Evolutionary conservation across 2,797 vertebrate species (phyloP).

Genomic region (Galago senegalensis): DNA sequence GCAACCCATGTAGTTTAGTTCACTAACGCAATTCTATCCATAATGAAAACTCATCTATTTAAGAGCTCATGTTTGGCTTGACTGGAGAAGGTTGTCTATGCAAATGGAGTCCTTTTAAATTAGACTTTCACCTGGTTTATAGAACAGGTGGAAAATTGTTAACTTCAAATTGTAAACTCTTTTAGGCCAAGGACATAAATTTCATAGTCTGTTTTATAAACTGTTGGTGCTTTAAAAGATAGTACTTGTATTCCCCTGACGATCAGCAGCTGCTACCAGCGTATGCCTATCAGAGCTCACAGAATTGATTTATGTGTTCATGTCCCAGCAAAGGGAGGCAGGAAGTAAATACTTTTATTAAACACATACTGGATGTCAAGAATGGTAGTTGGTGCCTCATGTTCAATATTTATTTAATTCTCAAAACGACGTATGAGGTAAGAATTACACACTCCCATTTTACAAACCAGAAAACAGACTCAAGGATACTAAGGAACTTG

Average conservation of each 20-base stretch:
- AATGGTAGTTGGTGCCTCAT: background rate
- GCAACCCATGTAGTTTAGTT: too few relatives aligned
- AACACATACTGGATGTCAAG: background rate
- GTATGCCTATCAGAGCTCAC: background rate
- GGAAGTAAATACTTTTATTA: background rate
- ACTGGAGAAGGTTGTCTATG: background rate
- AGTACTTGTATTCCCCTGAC: background rate
- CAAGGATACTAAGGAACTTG: background rate
- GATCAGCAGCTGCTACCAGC: background rate
- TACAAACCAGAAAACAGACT: background rate
- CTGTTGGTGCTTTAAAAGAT: background rate
- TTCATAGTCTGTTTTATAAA: background rate
- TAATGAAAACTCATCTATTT: background rate
- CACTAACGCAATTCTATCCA: background rate
- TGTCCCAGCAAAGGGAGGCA: background rate
- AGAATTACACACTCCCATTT: background rate
- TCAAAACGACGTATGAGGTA: background rate
- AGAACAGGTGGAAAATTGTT: background rate
- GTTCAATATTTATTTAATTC: background rate
- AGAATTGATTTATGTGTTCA: background rate
- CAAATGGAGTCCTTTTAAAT: background rate
- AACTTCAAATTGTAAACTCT: background rate
- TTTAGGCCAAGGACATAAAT: background rate
- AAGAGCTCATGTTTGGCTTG: background rate
- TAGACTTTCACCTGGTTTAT: background rate